Evolutionary conservation across 2,888 invertebrate species (phyloP).

Genomic region (Ganaspis brasiliensis): DNA sequence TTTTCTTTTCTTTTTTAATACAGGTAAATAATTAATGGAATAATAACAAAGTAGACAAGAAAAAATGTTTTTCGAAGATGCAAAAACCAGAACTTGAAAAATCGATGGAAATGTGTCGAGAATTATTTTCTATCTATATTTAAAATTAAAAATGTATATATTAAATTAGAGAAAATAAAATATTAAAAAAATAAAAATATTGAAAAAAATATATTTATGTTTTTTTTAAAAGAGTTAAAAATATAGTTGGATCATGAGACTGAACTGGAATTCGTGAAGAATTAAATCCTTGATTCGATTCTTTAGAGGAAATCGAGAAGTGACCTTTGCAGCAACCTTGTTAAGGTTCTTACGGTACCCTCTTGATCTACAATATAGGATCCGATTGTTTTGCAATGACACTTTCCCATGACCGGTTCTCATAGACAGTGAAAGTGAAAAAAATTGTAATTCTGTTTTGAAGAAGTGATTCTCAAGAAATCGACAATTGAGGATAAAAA

Average conservation of each 20-base stretch:
- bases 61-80: no score
- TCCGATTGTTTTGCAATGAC: constrained; percentile 27
- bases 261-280: neutral
- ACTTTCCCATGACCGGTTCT: constrained; percentile 19
- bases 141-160: no score
- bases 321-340: constrained; percentile 28
- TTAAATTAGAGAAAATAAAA: no score
- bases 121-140: no score
- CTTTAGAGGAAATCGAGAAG: neutral
- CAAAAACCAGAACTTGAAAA: no score
- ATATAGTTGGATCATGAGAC: neutral
- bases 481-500: constrained; percentile 6
- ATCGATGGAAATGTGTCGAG: no score
- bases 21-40: no score
- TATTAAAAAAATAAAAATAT: no score
- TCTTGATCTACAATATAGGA: constrained; percentile 31
- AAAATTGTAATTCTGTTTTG: neutral
- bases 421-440: constrained; percentile 14
- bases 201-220: neutral
- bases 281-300: neutral
- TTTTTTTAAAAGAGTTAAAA: neutral
- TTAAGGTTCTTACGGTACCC: constrained; percentile 17
- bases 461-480: constrained; percentile 10
- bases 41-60: no score
- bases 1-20: no score